phyloP scores from a whole-genome alignment of 2,113 vertebrate species.

The Pontoporia blainvillei region DNA sequence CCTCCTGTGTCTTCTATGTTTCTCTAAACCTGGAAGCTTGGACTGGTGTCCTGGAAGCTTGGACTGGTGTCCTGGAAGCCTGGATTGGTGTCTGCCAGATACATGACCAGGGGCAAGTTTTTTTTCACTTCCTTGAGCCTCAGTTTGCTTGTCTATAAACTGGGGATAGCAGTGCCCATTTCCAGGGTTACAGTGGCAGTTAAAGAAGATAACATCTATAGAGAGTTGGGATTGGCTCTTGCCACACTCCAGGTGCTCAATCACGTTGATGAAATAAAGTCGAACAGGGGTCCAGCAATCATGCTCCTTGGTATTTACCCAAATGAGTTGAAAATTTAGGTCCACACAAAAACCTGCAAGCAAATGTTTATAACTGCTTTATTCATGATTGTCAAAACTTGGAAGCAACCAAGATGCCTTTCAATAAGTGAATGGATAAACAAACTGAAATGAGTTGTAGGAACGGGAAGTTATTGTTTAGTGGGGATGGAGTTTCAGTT shows the following conservation, averaged over 20 bases:
- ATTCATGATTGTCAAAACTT: neutral
- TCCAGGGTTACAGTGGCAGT: neutral
- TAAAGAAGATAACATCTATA: neutral
- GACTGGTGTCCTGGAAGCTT: too few relatives aligned
- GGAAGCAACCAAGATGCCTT: neutral
- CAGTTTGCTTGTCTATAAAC: neutral
- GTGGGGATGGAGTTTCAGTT: neutral
- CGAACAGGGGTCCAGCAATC: neutral
- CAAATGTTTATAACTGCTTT: neutral
- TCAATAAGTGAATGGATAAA: neutral
- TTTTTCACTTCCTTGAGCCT: neutral
- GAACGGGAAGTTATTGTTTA: neutral
- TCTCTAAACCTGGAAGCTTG: neutral
- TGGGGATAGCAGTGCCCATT: neutral
- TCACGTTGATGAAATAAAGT: neutral
- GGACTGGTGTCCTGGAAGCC: neutral
- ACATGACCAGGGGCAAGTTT: neutral
- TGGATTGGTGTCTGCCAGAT: neutral
- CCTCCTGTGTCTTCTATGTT: accelerated
- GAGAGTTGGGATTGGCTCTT: neutral
- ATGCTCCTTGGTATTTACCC: neutral
- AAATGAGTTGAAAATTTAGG: neutral
- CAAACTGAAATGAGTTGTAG: neutral
- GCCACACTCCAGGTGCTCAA: neutral
- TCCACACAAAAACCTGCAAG: neutral